Percentiles rank a stretch among this genome's conserved stretches.
Evolutionary conservation across 2,113 vertebrate genomes (phyloP).

Genomic region (Syngnathus floridae): DNA sequence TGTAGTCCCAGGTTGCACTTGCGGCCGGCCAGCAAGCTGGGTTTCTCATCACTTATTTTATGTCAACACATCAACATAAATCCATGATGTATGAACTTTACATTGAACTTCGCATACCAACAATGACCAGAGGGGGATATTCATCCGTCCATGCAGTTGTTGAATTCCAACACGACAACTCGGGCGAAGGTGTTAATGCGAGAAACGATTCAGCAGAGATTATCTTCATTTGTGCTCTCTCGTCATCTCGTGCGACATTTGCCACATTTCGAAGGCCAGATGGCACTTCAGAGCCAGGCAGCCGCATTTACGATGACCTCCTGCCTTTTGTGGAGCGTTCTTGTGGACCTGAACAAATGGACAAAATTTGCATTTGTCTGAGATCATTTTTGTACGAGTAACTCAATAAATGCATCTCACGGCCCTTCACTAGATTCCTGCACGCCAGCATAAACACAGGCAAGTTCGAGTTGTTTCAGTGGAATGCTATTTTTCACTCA

Average conservation of each 20-base stretch:
- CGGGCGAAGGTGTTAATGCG: slow-evolving; percentile 51
- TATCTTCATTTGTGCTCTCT: slow-evolving; percentile 39
- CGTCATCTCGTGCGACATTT: slow-evolving; percentile 49
- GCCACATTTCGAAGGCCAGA: slow-evolving; percentile 22
- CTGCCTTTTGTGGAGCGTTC: not conserved
- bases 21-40: slow-evolving; percentile 8
- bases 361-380: slow-evolving; percentile 26
- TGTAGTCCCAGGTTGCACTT: slow-evolving; percentile 28
- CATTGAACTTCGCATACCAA: slow-evolving; percentile 18
- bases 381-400: slow-evolving; percentile 3
- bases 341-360: slow-evolving; percentile 9
- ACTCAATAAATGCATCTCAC: slow-evolving; percentile 12
- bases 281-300: not conserved
- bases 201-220: slow-evolving; percentile 55
- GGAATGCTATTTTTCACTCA: slow-evolving; percentile 10
- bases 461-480: slow-evolving; percentile 4
- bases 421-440: slow-evolving; percentile 8
- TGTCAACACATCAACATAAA: slow-evolving; percentile 30
- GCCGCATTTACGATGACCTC: not conserved
- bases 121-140: slow-evolving; percentile 26
- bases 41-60: slow-evolving; percentile 21
- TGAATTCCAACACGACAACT: slow-evolving; percentile 26
- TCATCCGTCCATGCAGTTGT: slow-evolving; percentile 42
- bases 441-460: slow-evolving; percentile 9
- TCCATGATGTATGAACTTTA: slow-evolving; percentile 20